Evolutionary conservation across 2,113 vertebrate genomes (phyloP).

Genomic region (Trichechus manatus): DNA sequence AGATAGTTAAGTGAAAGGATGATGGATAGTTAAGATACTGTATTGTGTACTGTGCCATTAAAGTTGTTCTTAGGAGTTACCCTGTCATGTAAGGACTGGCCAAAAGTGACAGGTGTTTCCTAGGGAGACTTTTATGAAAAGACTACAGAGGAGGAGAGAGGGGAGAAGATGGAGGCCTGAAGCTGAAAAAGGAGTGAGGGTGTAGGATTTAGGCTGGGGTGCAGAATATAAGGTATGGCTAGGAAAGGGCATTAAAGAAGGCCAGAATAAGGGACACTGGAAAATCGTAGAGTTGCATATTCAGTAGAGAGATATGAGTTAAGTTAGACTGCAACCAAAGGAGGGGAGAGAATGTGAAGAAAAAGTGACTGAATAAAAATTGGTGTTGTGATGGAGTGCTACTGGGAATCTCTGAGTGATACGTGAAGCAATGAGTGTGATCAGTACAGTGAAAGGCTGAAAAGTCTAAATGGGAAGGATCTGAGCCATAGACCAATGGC

Average conservation of each 20-base stretch:
- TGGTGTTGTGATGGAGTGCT: not conserved
- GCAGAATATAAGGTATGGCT: not conserved
- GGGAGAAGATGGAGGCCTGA: not conserved
- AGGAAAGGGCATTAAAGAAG: slow-evolving; percentile 41
- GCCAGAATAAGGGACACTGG: not conserved
- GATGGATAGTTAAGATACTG: not conserved
- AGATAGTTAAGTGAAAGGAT: not conserved
- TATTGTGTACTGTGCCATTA: not conserved
- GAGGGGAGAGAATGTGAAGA: not conserved
- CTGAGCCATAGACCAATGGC: not conserved
- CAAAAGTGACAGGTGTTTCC: not conserved
- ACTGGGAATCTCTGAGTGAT: not conserved
- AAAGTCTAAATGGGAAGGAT: not conserved
- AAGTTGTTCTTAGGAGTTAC: not conserved
- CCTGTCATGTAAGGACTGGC: not conserved
- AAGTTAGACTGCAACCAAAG: slow-evolving; percentile 44
- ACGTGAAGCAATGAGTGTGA: not conserved
- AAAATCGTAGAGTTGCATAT: not conserved
- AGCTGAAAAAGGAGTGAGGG: not conserved
- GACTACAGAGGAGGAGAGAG: not conserved
- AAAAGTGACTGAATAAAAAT: not conserved
- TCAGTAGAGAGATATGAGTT: not conserved
- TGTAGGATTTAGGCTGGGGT: not conserved
- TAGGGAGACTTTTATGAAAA: not conserved
- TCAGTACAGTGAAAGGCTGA: not conserved